Base-by-base conservation (phyloP, 2,113 vertebrate genomes). In the Megaceryle maxima region DNA sequence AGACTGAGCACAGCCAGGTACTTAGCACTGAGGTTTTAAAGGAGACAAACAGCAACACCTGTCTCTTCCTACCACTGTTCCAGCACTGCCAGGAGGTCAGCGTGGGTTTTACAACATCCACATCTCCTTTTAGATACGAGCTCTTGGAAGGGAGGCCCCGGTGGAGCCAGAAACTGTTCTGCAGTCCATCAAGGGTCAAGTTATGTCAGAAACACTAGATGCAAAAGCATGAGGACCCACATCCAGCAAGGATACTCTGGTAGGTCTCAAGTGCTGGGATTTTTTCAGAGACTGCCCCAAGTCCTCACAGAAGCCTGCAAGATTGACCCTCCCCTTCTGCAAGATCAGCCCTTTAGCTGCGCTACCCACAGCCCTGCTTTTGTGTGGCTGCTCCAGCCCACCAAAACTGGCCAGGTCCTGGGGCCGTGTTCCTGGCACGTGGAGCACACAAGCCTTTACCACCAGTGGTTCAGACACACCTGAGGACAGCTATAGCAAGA, bases 261-360 rank as follows among this genome's bases (percentile, higher is more conserved):
- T 2, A 19, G 55, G 31, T 43, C 39, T 44, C 35, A n/a, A 55
- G 70, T 2, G 1, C 44, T 3, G 2, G 0, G 12, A 8, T 46
- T 46, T 75, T 81, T 63, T 39, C 46, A 62, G 43, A 57, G 16
- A 15, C 37, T 29, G 25, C 48, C 89, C 39, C 0, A 0, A 68
- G 72, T 8, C 17, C 20, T 60, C 5, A 44, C 44, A 1, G 2
- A 33, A 77, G 46, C 16, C 44, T 66, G 29, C 6, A 1, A 68
- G 15, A 53, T 66, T 1, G 4, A 55, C 6, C 35, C 22, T 74
- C 17, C 39, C 29, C 35, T 59, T 16, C n/a, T 4, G 13, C 13
- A 26, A 26, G 28, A 60, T 37, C 48, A 57, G 50, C 10, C 64
- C 66, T 56, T 66, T 11, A 51, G 46, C 67, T 29, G 13, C 50